phyloP scores from a whole-genome alignment of 2,113 vertebrate genomes.

The Bettongia penicillata region DNA sequence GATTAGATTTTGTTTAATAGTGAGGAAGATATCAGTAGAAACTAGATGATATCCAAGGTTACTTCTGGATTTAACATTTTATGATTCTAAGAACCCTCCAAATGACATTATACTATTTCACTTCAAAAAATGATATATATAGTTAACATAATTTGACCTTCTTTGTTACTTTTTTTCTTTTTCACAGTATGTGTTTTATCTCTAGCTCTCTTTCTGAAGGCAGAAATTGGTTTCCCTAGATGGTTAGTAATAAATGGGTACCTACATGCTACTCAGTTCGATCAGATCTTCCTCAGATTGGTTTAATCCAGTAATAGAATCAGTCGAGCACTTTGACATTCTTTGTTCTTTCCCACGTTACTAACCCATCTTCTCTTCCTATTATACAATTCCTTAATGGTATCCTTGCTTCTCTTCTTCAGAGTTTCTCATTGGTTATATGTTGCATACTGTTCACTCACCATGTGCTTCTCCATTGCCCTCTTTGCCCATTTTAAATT shows the following conservation, averaged over 20 bases:
- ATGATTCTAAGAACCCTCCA: neutral
- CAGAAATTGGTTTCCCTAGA: neutral
- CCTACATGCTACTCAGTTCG: constrained; percentile 25
- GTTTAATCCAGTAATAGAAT: neutral
- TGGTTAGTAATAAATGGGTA: constrained; percentile 5
- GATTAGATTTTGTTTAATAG: neutral
- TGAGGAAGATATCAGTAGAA: neutral
- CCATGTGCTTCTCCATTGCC: no score
- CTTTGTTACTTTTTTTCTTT: constrained; percentile 13
- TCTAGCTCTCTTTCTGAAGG: neutral
- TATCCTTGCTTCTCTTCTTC: no score
- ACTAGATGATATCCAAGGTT: neutral
- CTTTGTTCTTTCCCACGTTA: no score
- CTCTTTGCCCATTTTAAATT: no score
- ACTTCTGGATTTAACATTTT: neutral
- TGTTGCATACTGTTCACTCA: no score
- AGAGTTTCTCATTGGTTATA: no score
- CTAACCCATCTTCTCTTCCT: no score
- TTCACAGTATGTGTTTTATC: neutral
- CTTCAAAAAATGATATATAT: constrained; percentile 6
- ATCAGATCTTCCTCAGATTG: neutral
- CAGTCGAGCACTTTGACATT: no score
- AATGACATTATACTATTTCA: neutral
- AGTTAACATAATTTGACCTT: neutral
- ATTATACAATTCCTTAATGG: no score